Percentiles rank a stretch among this genome's conserved stretches.
Evolutionary conservation across 1,140 invertebrate genomes (phyloP).

Genomic region (Olivierus martensii): DNA sequence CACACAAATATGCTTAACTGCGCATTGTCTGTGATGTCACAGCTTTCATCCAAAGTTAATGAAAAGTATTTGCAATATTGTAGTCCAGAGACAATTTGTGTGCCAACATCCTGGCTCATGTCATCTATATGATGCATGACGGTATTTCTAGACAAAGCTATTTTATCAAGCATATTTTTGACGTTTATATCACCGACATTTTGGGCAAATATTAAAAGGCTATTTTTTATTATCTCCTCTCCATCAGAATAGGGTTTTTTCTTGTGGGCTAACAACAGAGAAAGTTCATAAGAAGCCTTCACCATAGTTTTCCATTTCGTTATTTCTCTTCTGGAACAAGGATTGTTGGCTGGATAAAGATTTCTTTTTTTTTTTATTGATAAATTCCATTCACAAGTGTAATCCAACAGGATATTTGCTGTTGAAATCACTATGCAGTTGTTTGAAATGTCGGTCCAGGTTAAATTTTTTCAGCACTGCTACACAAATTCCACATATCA

Average conservation of each 20-base stretch:
- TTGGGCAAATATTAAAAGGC: conserved; percentile 3
- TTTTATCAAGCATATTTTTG: conserved; percentile 1
- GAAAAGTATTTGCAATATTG: too few species aligned
- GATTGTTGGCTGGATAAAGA: neutral
- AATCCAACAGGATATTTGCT: neutral
- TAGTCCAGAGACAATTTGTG: too few species aligned
- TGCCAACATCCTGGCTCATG: too few species aligned
- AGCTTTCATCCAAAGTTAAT: too few species aligned
- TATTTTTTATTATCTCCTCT: neutral
- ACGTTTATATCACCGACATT: conserved; percentile 2
- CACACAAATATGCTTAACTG: neutral
- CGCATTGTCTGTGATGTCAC: neutral
- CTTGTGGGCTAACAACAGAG: conserved; percentile 1
- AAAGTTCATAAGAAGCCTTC: conserved; percentile 2
- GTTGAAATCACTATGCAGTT: neutral
- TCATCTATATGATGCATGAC: too few species aligned
- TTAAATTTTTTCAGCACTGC: neutral
- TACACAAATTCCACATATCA: neutral
- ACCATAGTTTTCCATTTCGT: neutral
- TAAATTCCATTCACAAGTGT: conserved; percentile 1
- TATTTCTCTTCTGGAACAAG: conserved; percentile 3
- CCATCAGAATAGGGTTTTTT: neutral
- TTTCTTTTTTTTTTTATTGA: neutral
- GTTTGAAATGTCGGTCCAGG: neutral
- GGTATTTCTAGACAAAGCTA: conserved; percentile 1